Conservation (phyloP, 2,888 invertebrate genomes). For the Oasisia sp. region DNA sequence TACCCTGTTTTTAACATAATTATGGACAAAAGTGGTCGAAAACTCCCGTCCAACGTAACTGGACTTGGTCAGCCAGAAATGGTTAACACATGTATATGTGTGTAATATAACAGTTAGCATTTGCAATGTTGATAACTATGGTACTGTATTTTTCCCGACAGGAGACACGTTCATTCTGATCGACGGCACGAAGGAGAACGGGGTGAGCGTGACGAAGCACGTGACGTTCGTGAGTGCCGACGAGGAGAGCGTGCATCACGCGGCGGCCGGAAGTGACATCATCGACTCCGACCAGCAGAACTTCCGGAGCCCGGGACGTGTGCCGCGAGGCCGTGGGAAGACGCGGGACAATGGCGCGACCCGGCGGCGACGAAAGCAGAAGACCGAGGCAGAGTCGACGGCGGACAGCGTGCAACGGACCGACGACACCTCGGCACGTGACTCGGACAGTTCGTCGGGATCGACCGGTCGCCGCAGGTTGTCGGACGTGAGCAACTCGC, state of each 20-base stretch:
- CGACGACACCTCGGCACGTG: background rate
- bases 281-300: background rate
- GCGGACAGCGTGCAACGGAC: background rate
- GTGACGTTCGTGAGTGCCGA: background rate
- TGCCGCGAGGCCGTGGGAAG: background rate
- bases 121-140: background rate
- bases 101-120: background rate
- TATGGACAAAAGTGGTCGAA: no score
- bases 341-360: background rate
- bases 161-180: conserved; percentile 3
- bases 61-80: background rate
- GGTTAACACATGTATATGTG: background rate
- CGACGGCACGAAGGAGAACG: background rate
- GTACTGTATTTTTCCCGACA: background rate
- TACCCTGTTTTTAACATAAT: background rate
- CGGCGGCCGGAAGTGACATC: background rate
- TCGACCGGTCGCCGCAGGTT: background rate
- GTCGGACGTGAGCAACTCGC: background rate
- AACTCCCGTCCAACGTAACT: no score
- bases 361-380: background rate
- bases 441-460: background rate
- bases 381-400: background rate
- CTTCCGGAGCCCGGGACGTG: background rate
- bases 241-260: background rate
- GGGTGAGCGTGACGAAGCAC: background rate